A percentile compares a stretch with the other conserved stretches of the same genome.
phyloP scores from a whole-genome alignment of 2,113 vertebrate genomes.

The Setophaga petechia region DNA sequence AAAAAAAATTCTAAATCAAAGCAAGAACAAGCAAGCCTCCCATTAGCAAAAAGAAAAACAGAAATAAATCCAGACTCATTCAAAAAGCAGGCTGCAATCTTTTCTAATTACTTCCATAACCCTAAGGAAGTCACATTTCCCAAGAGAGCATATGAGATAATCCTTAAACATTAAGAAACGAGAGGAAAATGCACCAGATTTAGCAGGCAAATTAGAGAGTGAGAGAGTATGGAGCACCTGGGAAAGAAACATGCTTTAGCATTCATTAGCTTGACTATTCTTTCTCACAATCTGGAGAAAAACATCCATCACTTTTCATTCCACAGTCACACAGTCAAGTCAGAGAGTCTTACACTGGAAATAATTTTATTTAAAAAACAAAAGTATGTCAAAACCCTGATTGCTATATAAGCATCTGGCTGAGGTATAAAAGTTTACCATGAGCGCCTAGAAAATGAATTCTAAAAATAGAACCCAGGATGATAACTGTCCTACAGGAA shows the following conservation, averaged over 20 bases:
- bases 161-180: conserved; percentile 8
- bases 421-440: neutral
- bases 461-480: neutral
- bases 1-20: conserved; percentile 2
- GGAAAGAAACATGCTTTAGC: neutral
- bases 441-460: neutral
- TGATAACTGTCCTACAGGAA: neutral
- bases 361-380: neutral
- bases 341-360: neutral
- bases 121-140: conserved; percentile 20
- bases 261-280: neutral
- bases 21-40: conserved; percentile 14
- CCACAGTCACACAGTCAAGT: neutral
- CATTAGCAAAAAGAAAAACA: conserved; percentile 31
- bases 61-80: conserved; percentile 53
- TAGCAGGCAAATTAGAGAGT: conserved; percentile 18
- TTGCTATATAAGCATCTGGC: neutral
- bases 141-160: conserved; percentile 28
- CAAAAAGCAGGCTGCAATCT: conserved; percentile 42
- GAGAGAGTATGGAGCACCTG: neutral
- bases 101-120: conserved; percentile 56
- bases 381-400: neutral
- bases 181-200: conserved; percentile 25
- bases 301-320: neutral
- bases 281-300: conserved; percentile 8